phyloP scores from a whole-genome alignment of 2,797 vertebrate species.

The Spea hammondii region DNA sequence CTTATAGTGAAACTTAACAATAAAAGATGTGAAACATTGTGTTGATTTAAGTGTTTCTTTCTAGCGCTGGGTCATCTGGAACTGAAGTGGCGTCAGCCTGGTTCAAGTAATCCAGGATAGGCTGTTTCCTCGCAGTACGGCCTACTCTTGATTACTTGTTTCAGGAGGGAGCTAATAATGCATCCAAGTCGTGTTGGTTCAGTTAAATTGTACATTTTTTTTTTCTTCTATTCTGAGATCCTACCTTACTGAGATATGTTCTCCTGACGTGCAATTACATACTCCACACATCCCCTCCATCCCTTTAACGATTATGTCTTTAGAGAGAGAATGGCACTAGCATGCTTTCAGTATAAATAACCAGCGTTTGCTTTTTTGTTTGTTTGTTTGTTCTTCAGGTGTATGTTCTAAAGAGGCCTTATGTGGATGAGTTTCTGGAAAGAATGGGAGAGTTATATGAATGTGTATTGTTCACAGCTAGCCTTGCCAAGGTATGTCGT shows the following conservation, averaged over 20 bases:
- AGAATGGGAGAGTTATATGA: constrained; percentile 88
- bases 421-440: constrained; percentile 86
- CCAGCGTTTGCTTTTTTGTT: neutral
- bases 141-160: constrained; percentile 98
- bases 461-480: constrained; percentile 88
- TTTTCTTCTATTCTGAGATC: too few species aligned
- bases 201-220: neutral
- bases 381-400: constrained; percentile 67
- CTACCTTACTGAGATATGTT: too few species aligned
- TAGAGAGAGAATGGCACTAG: too few species aligned
- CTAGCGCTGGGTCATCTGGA: neutral
- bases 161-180: constrained; percentile 77
- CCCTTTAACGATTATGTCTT: too few species aligned
- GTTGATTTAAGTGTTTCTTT: neutral
- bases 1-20: too few species aligned
- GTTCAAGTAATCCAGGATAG: constrained; percentile 99
- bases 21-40: too few species aligned
- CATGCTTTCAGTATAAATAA: neutral
- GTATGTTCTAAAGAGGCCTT: constrained; percentile 88
- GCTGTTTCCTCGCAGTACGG: constrained; percentile 84
- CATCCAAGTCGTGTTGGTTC: neutral
- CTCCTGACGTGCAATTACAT: too few species aligned
- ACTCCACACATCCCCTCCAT: too few species aligned
- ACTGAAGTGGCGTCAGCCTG: constrained; percentile 73
- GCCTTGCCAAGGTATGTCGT: constrained; percentile 82